These are phyloP conservation scores for Mormyrus lacerda DNA, from an alignment of 2,113 vertebrate species.

Conservation along the genomic window DNA sequence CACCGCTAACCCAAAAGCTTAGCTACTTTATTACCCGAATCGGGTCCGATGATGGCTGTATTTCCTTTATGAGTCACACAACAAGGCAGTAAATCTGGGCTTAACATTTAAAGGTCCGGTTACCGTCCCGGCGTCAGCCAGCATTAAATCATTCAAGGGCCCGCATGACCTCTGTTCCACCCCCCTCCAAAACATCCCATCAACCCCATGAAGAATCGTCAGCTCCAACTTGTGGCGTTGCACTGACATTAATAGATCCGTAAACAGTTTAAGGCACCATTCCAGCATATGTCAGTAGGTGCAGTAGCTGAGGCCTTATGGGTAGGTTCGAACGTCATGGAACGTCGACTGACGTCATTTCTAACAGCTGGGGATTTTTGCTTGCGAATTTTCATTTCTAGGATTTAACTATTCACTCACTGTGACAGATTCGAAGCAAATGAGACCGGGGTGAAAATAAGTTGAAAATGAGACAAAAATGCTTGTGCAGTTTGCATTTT, in stretches of 20 bases:
- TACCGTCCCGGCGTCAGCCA: not conserved
- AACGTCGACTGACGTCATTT: not conserved
- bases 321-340: not conserved
- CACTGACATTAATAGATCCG: conserved; percentile 4
- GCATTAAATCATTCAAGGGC: not conserved
- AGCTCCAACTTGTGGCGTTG: not conserved
- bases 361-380: not conserved
- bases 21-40: not conserved
- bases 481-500: not conserved
- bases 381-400: not conserved
- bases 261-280: conserved; percentile 17
- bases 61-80: not conserved
- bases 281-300: not conserved
- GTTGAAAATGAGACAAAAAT: not conserved
- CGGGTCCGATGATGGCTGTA: not conserved
- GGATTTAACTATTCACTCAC: not conserved
- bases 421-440: not conserved
- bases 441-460: not conserved
- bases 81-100: not conserved
- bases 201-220: conserved; percentile 13
- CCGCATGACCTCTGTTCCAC: not conserved
- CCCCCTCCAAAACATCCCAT: not conserved
- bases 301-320: not conserved
- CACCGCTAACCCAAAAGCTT: not conserved
- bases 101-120: conserved; percentile 7